Base-by-base conservation (phyloP, 2,888 invertebrate genomes). In the Agrochola circellaris region DNA sequence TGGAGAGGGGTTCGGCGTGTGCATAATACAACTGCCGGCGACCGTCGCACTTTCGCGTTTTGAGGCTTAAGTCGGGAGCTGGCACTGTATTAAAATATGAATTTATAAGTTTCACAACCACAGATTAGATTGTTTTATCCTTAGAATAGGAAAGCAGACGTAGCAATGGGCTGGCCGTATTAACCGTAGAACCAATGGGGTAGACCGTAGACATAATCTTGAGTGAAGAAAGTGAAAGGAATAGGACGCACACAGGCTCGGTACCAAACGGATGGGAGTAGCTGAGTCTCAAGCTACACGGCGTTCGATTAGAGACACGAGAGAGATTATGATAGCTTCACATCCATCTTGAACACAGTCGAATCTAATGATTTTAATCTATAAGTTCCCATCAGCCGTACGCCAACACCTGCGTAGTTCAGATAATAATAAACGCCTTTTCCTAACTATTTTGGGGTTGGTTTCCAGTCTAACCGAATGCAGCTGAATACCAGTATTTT, bases 1-100 rank as follows among this genome's bases (percentile, higher is more conserved):
- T 74, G 61, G 74, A 51, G 76, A 67, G 64, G 67, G 68, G 66
- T 75, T 81, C 80, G 81, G 82, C 86, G 83, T 89, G 90, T 90
- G 90, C 90, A 90, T 89, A 88, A 89, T 88, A 90, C 86, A 87
- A 81, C 84, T 77, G 82, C 73, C 60, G 72, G 87, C 82, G 82
- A 85, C 79, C 79, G 83, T 83, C 79, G 86, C 84, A 85, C 88
- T 89, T 89, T 85, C 85, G 62, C 77, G 84, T 82, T 87, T 87
- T 86, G 75, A 87, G 78, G 70, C 73, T 71, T 87, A 88, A 82
- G 0, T 1, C 56, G 26, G 73, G 89, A 89, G 88, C 72, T 73
- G 15, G 34, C 6, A 45, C 15, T 45, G 2, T 61, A 13, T 62
- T 34, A 38, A 51, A 48, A 38, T 54, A 11, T 48, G 20, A 65